phyloP scores from a whole-genome alignment of 2,113 vertebrate species.

The Leptobrachium ailaonicum region DNA sequence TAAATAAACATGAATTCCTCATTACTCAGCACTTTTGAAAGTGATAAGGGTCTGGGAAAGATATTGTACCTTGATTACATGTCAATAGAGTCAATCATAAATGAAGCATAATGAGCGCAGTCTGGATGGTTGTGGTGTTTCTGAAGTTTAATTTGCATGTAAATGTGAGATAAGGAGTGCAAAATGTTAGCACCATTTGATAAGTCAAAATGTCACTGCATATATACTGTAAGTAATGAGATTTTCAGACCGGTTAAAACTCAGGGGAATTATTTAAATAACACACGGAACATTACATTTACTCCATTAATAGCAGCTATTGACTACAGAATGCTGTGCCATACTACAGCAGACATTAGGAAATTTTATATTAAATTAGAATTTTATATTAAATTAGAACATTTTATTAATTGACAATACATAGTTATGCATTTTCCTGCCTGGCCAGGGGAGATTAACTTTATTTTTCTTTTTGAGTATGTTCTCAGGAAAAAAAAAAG shows the following conservation, averaged over 20 bases:
- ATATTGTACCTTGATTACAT: not conserved
- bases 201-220: not conserved
- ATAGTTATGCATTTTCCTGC: not conserved
- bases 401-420: no score
- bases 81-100: not conserved
- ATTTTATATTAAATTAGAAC: no score
- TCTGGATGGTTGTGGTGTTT: not conserved
- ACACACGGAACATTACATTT: no score
- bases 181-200: not conserved
- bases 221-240: not conserved
- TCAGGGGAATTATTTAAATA: not conserved
- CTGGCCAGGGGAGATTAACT: not conserved
- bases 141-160: not conserved
- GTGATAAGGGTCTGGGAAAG: not conserved
- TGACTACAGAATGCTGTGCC: no score
- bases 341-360: not conserved
- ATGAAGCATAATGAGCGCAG: not conserved
- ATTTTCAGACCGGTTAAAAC: not conserved
- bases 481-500: slow-evolving; percentile 34
- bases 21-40: not conserved
- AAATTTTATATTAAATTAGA: not conserved
- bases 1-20: no score
- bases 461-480: not conserved
- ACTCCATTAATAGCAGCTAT: no score
- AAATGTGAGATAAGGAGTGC: not conserved